A percentile compares a stretch with the other conserved stretches of the same genome.
These are phyloP conservation scores for Nesidiocoris tenuis DNA, from an alignment of 2,888 invertebrate species.

Conservation along the genomic window DNA sequence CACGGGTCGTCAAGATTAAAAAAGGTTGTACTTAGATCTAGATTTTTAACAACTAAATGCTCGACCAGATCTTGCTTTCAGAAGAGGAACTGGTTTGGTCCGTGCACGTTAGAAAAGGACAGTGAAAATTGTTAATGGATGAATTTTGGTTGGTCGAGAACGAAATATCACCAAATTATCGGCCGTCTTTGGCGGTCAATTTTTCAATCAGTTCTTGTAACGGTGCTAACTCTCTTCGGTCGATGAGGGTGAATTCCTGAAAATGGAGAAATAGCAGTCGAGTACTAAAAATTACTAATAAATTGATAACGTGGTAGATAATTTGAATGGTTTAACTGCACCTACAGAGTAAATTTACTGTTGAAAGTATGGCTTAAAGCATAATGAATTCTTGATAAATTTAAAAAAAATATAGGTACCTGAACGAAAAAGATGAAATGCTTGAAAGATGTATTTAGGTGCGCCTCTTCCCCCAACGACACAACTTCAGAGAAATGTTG, in stretches of 20 bases:
- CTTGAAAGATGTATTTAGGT: slow-evolving; percentile 98
- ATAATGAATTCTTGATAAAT: too few species aligned
- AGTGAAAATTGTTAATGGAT: slow-evolving; percentile 1
- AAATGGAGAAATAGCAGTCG: slow-evolving; percentile 6
- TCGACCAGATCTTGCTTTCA: slow-evolving; percentile 41
- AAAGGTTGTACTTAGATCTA: slow-evolving; percentile 33
- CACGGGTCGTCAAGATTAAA: slow-evolving; percentile 11
- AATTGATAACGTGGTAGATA: too few species aligned
- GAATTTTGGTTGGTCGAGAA: slow-evolving; percentile 8
- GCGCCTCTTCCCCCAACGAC: slow-evolving; percentile 96
- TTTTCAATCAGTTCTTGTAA: slow-evolving; percentile 97
- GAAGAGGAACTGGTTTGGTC: slow-evolving; percentile 40
- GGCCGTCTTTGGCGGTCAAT: slow-evolving; percentile 83
- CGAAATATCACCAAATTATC: slow-evolving; percentile 57
- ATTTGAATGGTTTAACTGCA: too few species aligned
- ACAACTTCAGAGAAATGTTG: slow-evolving; percentile 98
- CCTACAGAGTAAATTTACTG: too few species aligned
- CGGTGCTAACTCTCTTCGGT: slow-evolving; percentile 93
- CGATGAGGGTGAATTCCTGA: slow-evolving; percentile 95
- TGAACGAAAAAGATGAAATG: slow-evolving; percentile 98
- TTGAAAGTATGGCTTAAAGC: too few species aligned
- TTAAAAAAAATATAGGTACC: slow-evolving; percentile 58
- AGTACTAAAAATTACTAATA: neutral
- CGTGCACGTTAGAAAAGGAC: slow-evolving; percentile 27
- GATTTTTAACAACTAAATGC: slow-evolving; percentile 3